phyloP scores from a whole-genome alignment of 2,888 invertebrate genomes.

The Chrysina gloriosa region DNA sequence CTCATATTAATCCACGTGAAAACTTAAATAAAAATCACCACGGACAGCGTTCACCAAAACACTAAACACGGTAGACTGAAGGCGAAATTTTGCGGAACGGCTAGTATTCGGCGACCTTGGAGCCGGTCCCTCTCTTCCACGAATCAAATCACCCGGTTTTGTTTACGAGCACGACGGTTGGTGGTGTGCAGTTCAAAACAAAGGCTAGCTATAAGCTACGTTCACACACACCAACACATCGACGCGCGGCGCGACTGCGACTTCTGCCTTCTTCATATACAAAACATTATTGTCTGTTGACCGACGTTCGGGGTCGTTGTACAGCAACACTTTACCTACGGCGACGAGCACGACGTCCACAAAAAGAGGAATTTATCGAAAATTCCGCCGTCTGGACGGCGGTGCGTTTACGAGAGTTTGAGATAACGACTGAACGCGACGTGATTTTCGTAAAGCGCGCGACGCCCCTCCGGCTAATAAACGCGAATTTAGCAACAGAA shows the following conservation, averaged over 20 bases:
- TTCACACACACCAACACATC: neutral
- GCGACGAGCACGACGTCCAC: neutral
- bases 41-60: slow-evolving; percentile 36
- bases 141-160: slow-evolving; percentile 51
- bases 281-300: slow-evolving; percentile 35
- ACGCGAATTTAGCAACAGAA: slow-evolving; percentile 10
- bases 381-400: slow-evolving; percentile 46
- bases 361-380: slow-evolving; percentile 47
- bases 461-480: slow-evolving; percentile 16
- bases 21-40: slow-evolving; percentile 38
- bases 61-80: slow-evolving; percentile 22
- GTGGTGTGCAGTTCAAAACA: slow-evolving; percentile 54
- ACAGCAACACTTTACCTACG: slow-evolving; percentile 45
- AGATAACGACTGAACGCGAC: slow-evolving; percentile 10
- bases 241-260: no score
- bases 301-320: slow-evolving; percentile 56
- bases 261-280: slow-evolving; percentile 47
- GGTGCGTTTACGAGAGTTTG: slow-evolving; percentile 13
- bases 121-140: slow-evolving; percentile 34
- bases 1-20: slow-evolving; percentile 66
- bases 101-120: slow-evolving; percentile 52
- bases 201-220: no score
- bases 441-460: slow-evolving; percentile 18
- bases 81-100: slow-evolving; percentile 51
- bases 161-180: slow-evolving; percentile 59